These are phyloP conservation scores for Sebastes variabilis DNA, from an alignment of 2,797 vertebrate genomes.

Conservation along the genomic window DNA sequence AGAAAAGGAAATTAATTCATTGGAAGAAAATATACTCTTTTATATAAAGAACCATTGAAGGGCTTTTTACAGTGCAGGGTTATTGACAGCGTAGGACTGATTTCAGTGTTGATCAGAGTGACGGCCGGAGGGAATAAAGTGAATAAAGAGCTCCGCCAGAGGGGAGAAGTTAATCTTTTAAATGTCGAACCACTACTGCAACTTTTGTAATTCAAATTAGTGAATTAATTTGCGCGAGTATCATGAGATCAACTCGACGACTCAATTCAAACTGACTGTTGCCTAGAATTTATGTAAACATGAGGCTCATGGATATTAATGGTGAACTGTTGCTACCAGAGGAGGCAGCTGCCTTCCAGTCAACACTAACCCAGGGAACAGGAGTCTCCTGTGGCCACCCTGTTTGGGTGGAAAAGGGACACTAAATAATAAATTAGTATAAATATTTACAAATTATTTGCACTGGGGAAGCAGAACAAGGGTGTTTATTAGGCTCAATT, in stretches of 20 bases:
- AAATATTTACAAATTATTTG: constrained; percentile 65
- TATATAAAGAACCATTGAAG: too few species aligned
- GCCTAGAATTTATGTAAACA: constrained; percentile 52
- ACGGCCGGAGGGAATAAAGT: too few species aligned
- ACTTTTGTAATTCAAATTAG: constrained; percentile 30
- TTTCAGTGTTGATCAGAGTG: too few species aligned
- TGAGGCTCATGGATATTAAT: constrained; percentile 50
- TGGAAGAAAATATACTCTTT: too few species aligned
- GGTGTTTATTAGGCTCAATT: constrained; percentile 12
- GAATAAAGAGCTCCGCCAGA: too few species aligned
- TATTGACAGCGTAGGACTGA: too few species aligned
- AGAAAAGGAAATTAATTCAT: background rate
- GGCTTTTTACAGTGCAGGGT: too few species aligned
- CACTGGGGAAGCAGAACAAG: background rate
- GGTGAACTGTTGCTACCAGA: constrained; percentile 8
- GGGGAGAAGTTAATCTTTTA: background rate
- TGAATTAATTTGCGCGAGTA: constrained; percentile 2
- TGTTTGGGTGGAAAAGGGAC: constrained; percentile 33
- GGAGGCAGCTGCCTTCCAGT: constrained; percentile 41
- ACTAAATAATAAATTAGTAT: constrained; percentile 63
- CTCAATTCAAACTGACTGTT: constrained; percentile 38
- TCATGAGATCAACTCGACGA: constrained; percentile 16
- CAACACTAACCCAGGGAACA: constrained; percentile 21
- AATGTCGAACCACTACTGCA: background rate
- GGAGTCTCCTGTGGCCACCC: constrained; percentile 30